A percentile compares a stretch with the other conserved stretches of the same genome.
These are phyloP conservation scores for Diorhabda elongata DNA, from an alignment of 1,140 invertebrate genomes.

Conservation along the genomic window DNA sequence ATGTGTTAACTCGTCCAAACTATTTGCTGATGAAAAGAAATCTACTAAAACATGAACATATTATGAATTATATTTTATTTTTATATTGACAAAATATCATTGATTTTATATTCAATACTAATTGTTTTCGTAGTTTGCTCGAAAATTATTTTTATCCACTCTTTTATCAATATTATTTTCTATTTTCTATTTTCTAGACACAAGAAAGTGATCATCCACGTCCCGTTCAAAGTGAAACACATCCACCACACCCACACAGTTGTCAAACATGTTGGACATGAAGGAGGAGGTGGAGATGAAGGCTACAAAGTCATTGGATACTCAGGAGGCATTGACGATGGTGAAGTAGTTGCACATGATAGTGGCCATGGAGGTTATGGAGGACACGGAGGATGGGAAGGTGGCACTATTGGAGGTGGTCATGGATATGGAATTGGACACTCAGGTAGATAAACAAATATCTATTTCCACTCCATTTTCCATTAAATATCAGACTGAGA, in stretches of 20 bases:
- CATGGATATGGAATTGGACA: conserved; percentile 30
- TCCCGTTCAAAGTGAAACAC: conserved; percentile 56
- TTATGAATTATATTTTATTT: no score
- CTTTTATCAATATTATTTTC: not conserved
- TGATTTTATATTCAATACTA: no score
- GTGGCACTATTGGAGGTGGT: conserved; percentile 35
- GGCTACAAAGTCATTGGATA: conserved; percentile 47
- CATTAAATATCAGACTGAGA: not conserved
- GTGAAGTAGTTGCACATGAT: conserved; percentile 29
- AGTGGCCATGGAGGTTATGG: conserved; percentile 30
- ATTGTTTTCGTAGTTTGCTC: no score
- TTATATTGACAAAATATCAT: no score
- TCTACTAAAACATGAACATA: no score
- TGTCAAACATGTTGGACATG: conserved; percentile 52
- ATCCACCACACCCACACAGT: conserved; percentile 59
- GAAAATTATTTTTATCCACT: no score
- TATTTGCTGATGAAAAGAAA: no score
- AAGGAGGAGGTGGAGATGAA: conserved; percentile 47
- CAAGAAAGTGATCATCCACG: conserved; percentile 59
- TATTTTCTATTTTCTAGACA: conserved; percentile 41
- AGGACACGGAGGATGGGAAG: conserved; percentile 30
- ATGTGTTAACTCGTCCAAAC: no score
- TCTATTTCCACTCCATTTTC: not conserved
- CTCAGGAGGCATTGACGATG: conserved; percentile 43
- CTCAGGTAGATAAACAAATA: conserved; percentile 27